Conservation (phyloP, 2,888 invertebrate species). For the Venustoraphidia nigricollis region DNA sequence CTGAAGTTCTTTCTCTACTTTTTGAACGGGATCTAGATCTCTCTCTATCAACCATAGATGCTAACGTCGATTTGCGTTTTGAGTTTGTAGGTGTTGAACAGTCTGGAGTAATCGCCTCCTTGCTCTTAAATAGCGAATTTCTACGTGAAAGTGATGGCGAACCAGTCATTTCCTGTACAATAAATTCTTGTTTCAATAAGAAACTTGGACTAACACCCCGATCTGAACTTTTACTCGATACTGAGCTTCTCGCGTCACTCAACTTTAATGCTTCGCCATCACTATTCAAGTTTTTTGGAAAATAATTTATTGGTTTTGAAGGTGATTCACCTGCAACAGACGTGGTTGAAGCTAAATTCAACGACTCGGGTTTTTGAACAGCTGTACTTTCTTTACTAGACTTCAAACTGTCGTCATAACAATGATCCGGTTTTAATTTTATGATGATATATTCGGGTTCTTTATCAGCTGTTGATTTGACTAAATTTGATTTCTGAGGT, state of each 20-base stretch:
- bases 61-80: conserved; percentile 21
- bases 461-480: conserved; percentile 9
- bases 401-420: conserved; percentile 43
- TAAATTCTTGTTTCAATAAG: too few species aligned
- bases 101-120: conserved; percentile 48
- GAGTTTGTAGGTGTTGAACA: conserved; percentile 31
- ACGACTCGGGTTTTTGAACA: conserved; percentile 40
- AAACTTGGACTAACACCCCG: too few species aligned
- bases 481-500: conserved; percentile 8
- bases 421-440: conserved; percentile 57
- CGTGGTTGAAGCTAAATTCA: conserved; percentile 30
- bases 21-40: conserved; percentile 44
- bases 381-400: conserved; percentile 23
- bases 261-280: too few species aligned
- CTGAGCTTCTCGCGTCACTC: too few species aligned
- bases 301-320: too few species aligned
- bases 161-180: conserved; percentile 32
- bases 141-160: conserved; percentile 62
- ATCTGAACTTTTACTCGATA: too few species aligned
- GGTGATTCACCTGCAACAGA: too few species aligned
- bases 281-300: too few species aligned
- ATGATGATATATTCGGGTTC: conserved; percentile 44
- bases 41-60: conserved; percentile 23
- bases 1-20: conserved; percentile 38
- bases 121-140: conserved; percentile 64